These are phyloP conservation scores for Amorpha juglandis DNA, from an alignment of 2,888 invertebrate species.

Conservation along the genomic window DNA sequence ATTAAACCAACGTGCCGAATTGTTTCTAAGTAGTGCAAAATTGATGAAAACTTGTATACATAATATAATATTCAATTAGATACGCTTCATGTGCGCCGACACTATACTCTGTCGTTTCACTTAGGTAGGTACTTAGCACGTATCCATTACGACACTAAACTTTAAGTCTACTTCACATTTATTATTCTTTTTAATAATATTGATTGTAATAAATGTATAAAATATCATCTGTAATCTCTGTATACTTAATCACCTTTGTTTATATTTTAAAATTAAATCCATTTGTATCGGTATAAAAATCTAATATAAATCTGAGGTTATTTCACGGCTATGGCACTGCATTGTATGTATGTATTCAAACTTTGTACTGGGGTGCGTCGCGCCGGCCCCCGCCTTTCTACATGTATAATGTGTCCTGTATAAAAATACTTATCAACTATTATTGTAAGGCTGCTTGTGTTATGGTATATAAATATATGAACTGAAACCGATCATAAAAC, in stretches of 20 bases:
- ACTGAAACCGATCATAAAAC: conserved; percentile 57
- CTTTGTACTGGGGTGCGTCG: conserved; percentile 65
- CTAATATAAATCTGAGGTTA: conserved; percentile 84
- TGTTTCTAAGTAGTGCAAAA: conserved; percentile 45
- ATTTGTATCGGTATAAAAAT: conserved; percentile 85
- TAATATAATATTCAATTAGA: conserved; percentile 17
- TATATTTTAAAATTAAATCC: conserved; percentile 85
- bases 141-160: conserved; percentile 70
- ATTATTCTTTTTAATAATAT: conserved; percentile 75
- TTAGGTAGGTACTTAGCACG: conserved; percentile 64
- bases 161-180: conserved; percentile 81
- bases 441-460: conserved; percentile 76
- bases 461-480: conserved; percentile 44
- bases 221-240: conserved; percentile 85
- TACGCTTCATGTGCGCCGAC: conserved; percentile 1
- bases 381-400: conserved; percentile 56
- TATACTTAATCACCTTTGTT: conserved; percentile 84
- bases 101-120: conserved; percentile 38
- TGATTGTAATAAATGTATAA: conserved; percentile 85
- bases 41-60: conserved; percentile 38
- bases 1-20: conserved; percentile 40
- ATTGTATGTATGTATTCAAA: conserved; percentile 77
- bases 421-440: conserved; percentile 83
- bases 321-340: conserved; percentile 80
- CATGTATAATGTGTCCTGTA: conserved; percentile 68